Evolutionary conservation across 2,113 vertebrate genomes (phyloP), one percentile per base, ranked within the genome.

Genomic region (Eublepharis macularius): DNA sequence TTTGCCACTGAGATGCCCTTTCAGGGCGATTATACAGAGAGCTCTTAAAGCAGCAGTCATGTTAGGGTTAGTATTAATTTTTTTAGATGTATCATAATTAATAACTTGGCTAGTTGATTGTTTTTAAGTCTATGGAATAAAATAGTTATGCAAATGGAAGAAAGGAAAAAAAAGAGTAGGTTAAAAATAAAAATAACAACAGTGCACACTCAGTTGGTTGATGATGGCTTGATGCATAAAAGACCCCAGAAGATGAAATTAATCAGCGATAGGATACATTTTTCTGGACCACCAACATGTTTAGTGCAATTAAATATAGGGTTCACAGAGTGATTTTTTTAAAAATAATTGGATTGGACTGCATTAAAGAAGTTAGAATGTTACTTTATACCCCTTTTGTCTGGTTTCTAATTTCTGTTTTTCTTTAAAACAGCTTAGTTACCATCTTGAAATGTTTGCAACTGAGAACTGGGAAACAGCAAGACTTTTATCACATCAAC

Each of bases 1-100:
- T 94, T 96, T 96, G 96, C 96, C 96, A 96, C 96, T 97, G 96
- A 96, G 90, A 96, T 95, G 94, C 95, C 96, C 91, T 86, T 92
- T 91, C 93, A 88, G 95, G 95, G 95, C 88, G 74, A 94, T 63
- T 94, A 92, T 87, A 92, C 95, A 95, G 95, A 96, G 95, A 95
- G 96, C 96, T 96, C 95, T 91, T 95, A 96, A 96, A 95, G 94
- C 95, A 96, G 95, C 95, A 96, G 94, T 95, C 96, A 97, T 95
- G 92, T 95, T 97, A 96, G 96, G 96, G 94, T 96, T 97, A 97
- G 96, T 93, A 95, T 96, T 93, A 91, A 94, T 94, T 93, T 94
- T 96, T 96, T 96, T 96, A 97, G 96, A 89, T 96, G 95, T 96
- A 96, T 93, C 89, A 95, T 96, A 95, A 96, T 94, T 92, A 91